Evolutionary conservation across 2,797 vertebrate genomes (phyloP).

Genomic region (Epinephelus awoara): DNA sequence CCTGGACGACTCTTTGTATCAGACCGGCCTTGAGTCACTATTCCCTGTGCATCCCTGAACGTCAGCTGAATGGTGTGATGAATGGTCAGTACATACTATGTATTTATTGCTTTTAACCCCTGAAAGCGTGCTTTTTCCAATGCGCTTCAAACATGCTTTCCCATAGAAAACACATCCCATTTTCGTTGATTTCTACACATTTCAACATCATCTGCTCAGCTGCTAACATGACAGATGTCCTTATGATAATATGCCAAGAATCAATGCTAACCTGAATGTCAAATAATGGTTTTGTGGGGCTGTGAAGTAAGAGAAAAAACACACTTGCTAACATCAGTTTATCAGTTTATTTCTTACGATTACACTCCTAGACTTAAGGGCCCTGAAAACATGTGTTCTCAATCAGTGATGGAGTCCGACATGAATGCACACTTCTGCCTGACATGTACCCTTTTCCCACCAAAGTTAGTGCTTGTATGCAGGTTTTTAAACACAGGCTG

Average conservation of each 20-base stretch:
- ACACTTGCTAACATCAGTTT: background rate
- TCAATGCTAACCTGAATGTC: background rate
- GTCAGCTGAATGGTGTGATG: background rate
- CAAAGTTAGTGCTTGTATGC: too few relatives aligned
- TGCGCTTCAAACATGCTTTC: background rate
- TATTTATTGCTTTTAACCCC: background rate
- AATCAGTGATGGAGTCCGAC: too few relatives aligned
- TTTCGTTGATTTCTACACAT: conserved; percentile 11
- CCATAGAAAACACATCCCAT: background rate
- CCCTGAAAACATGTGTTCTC: background rate
- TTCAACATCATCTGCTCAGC: background rate
- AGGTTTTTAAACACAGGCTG: too few relatives aligned
- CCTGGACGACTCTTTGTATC: background rate
- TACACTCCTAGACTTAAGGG: too few relatives aligned
- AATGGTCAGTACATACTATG: background rate
- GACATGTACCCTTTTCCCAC: too few relatives aligned
- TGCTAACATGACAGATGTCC: background rate
- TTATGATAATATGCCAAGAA: background rate
- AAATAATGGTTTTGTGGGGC: background rate
- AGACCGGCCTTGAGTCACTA: background rate
- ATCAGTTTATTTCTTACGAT: background rate
- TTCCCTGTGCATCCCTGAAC: conserved; percentile 11
- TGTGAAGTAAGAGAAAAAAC: background rate
- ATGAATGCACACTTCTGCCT: too few relatives aligned
- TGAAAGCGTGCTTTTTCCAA: background rate